Conservation (phyloP, 1,140 invertebrate species). For the Caenorhabditis brenneri region DNA sequence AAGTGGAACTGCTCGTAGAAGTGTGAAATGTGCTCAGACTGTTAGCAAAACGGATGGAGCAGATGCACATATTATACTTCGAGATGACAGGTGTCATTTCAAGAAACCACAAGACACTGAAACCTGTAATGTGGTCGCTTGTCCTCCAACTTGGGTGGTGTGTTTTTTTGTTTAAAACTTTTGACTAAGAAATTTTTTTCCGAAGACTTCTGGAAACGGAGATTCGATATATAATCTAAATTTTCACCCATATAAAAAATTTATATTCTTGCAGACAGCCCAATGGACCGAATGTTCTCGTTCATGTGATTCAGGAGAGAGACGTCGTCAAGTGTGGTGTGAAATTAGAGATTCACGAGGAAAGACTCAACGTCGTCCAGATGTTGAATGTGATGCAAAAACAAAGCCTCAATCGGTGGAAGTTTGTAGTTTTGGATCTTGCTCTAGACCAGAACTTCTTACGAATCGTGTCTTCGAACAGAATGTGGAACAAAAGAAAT, state of each 20-base stretch:
- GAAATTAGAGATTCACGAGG: conserved; percentile 69
- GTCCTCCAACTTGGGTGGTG: conserved; percentile 84
- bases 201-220: too few relatives aligned
- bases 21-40: conserved; percentile 86
- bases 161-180: too few relatives aligned
- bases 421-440: conserved; percentile 61
- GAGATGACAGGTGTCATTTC: conserved; percentile 86
- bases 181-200: too few relatives aligned
- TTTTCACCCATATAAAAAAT: too few relatives aligned
- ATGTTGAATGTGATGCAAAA: conserved; percentile 30
- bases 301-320: conserved; percentile 72
- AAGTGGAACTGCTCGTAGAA: conserved; percentile 84
- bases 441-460: conserved; percentile 39
- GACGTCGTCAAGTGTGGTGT: conserved; percentile 71
- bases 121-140: conserved; percentile 89
- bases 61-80: conserved; percentile 81
- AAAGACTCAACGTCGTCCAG: conserved; percentile 52
- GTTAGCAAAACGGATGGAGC: conserved; percentile 83
- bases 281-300: conserved; percentile 79
- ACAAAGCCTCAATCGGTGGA: conserved; percentile 61
- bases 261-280: conserved; percentile 74
- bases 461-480: conserved; percentile 55
- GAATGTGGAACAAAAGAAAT: conserved; percentile 55
- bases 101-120: conserved; percentile 83
- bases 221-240: conserved; percentile 19